Evolutionary conservation across 2,888 invertebrate species (phyloP).

Genomic region (Aelia acuminata): DNA sequence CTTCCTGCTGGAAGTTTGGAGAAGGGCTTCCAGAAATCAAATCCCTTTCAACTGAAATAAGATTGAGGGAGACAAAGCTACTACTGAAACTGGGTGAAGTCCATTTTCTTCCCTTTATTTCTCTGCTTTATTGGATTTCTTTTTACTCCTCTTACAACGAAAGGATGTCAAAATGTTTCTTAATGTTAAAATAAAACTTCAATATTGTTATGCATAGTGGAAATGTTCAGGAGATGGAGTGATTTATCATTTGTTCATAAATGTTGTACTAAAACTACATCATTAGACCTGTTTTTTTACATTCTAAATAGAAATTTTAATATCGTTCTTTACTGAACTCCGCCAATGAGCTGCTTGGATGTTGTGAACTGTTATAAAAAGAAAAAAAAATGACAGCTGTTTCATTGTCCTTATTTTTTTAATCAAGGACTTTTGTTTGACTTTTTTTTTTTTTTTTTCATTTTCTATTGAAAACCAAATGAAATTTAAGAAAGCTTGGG

Average conservation of each 20-base stretch:
- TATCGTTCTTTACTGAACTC: too few species aligned
- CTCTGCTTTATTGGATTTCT: neutral
- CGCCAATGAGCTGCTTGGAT: too few species aligned
- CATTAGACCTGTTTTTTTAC: too few species aligned
- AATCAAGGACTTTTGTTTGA: too few species aligned
- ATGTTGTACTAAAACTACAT: neutral
- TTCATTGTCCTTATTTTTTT: too few species aligned
- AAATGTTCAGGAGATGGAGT: neutral
- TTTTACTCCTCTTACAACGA: neutral
- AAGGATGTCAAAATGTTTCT: neutral
- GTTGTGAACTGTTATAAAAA: too few species aligned
- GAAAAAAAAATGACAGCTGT: too few species aligned
- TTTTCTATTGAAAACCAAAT: too few species aligned
- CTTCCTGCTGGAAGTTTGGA: neutral
- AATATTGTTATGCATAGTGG: neutral
- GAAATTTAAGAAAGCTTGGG: too few species aligned
- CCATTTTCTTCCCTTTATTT: conserved; percentile 27
- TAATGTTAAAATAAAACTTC: neutral
- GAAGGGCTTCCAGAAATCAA: conserved; percentile 4
- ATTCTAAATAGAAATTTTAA: too few species aligned
- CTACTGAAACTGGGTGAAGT: conserved; percentile 20
- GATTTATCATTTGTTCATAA: neutral
- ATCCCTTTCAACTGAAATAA: conserved; percentile 8
- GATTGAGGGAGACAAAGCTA: conserved; percentile 8
- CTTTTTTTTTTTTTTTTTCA: too few species aligned